These are phyloP conservation scores for Drosophila borborema DNA, from an alignment of 2,888 invertebrate species.

Conservation along the genomic window DNA sequence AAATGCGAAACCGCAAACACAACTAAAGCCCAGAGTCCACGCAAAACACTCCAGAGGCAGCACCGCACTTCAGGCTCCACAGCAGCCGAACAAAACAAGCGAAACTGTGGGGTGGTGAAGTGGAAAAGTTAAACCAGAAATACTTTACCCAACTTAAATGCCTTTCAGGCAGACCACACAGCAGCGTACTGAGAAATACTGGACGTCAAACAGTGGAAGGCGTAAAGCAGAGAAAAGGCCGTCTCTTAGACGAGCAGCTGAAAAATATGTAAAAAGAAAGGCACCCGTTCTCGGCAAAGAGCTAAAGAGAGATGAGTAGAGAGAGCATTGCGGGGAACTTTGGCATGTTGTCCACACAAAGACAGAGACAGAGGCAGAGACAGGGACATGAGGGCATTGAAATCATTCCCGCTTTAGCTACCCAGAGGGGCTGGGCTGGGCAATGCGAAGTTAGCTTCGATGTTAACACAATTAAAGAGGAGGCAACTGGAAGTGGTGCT, in stretches of 20 bases:
- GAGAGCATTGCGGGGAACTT: background rate
- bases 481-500: conserved; percentile 29
- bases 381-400: conserved; percentile 42
- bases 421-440: background rate
- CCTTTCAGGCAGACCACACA: conserved; percentile 40
- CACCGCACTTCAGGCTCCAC: conserved; percentile 5
- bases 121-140: conserved; percentile 62
- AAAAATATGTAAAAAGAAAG: conserved; percentile 56
- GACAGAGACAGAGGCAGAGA: background rate
- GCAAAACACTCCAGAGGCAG: conserved; percentile 31
- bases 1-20: conserved; percentile 75
- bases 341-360: conserved; percentile 24
- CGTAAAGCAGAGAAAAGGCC: conserved; percentile 41
- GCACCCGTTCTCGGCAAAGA: conserved; percentile 12
- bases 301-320: conserved; percentile 8
- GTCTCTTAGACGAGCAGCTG: conserved; percentile 35
- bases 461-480: conserved; percentile 72
- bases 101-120: conserved; percentile 40
- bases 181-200: background rate
- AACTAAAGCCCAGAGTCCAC: conserved; percentile 40
- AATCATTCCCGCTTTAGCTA: conserved; percentile 37
- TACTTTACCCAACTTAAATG: conserved; percentile 67
- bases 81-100: conserved; percentile 35
- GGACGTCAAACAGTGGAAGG: conserved; percentile 39
- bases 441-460: conserved; percentile 44